Base-by-base conservation (phyloP, 35 echinoderm and acorn worm species). In the Apostichopus japonicus region DNA sequence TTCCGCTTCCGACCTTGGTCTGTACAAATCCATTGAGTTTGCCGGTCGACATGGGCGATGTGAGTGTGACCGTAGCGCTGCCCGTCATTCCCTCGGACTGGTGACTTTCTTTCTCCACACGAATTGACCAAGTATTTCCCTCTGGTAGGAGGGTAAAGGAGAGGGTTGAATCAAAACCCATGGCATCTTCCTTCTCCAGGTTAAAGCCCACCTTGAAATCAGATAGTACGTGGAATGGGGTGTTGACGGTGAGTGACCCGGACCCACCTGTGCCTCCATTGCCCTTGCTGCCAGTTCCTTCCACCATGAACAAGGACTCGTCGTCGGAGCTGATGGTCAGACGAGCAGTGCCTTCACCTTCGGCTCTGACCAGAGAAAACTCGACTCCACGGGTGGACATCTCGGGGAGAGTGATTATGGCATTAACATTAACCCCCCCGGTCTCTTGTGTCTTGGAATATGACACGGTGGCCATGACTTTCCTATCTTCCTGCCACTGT, bases 141-240 rank as follows among this genome's bases (percentile, higher is more conserved):
- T 58, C 81, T 57, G 81, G 81, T 8, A 84, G 23, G 8, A 57
- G 54, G 19, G 27, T 59, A 59, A 84, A 84, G 5, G 54, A 17
- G 5, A 84, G 53, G 53, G 16, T 22, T 22, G 81, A 19, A 57
- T 84, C 81, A 57, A 15, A 22, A 4, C 17, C 16, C 22, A 51
- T 5, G 7, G 5, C 0, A 13, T 84, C 17, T 58, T 55, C 6
- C 19, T 54, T 54, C 14, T 58, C 10, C n/a, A 84, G 11, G 9
- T 9, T 2, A 16, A 57, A 59, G 23, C 5, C 54, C 54, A 84
- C 2, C 4, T 6, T 22, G 16, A 84, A 58, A 16, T 84, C 54
- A 57, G 19, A 57, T 4, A 84, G 81, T 8, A 84, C 16, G 23
- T 84, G 13, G 81, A 84, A 84, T 59, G 81, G 81, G 5, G 81